Conservation (phyloP, 2,888 invertebrate genomes). For the Abrostola triplasia region DNA sequence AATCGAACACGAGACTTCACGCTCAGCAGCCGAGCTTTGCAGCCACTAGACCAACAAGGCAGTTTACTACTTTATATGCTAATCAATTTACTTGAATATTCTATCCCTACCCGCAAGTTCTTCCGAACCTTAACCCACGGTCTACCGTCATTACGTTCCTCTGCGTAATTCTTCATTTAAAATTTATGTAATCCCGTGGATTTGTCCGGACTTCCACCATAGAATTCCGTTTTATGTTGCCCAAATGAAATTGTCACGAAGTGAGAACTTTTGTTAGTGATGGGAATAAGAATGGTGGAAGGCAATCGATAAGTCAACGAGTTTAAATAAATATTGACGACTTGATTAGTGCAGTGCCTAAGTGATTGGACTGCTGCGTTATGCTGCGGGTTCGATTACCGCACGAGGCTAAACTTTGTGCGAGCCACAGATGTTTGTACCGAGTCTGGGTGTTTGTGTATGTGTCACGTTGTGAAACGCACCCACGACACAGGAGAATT, state of each 20-base stretch:
- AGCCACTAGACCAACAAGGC: too few relatives aligned
- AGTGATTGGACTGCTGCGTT: too few relatives aligned
- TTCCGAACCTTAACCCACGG: constrained; percentile 3
- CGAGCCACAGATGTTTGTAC: too few relatives aligned
- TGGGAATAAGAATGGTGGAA: background rate
- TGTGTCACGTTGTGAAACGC: too few relatives aligned
- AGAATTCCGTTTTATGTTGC: constrained; percentile 12
- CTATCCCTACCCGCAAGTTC: background rate
- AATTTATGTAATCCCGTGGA: constrained; percentile 17
- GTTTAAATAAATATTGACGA: too few relatives aligned
- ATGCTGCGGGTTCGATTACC: too few relatives aligned
- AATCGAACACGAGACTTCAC: too few relatives aligned
- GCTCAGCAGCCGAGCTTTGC: background rate
- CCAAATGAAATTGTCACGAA: constrained; percentile 16
- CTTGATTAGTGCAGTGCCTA: too few relatives aligned
- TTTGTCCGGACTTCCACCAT: constrained; percentile 6
- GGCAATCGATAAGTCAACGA: background rate
- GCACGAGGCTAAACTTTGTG: too few relatives aligned
- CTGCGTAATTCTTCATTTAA: constrained; percentile 24
- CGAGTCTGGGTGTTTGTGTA: too few relatives aligned
- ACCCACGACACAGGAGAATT: too few relatives aligned
- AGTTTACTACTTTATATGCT: background rate
- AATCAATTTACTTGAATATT: background rate
- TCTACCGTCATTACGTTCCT: constrained; percentile 6
- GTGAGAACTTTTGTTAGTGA: background rate